phyloP scores from a whole-genome alignment of 2,888 invertebrate species.

The Tetragonula carbonaria region DNA sequence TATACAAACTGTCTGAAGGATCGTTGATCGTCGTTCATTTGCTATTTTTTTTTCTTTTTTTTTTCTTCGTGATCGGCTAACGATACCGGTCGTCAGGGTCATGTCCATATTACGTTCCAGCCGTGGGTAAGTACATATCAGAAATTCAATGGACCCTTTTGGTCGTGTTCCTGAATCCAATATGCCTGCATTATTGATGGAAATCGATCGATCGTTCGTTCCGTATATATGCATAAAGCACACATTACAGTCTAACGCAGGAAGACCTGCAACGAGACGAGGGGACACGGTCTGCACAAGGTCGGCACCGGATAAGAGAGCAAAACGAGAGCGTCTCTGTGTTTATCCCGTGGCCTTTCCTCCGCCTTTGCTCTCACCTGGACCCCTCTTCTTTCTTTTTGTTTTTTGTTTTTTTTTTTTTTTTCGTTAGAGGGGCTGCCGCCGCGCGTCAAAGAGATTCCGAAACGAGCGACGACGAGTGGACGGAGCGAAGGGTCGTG shows the following conservation, averaged over 20 bases:
- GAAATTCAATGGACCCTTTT: conserved; percentile 55
- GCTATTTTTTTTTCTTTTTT: conserved; percentile 1
- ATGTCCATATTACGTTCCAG: conserved; percentile 48
- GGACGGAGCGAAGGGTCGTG: conserved; percentile 45
- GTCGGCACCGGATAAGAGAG: conserved; percentile 49
- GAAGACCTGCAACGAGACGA: not conserved
- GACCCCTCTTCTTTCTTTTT: not conserved
- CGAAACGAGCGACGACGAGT: conserved; percentile 61
- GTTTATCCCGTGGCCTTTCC: not conserved
- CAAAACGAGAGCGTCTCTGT: not conserved
- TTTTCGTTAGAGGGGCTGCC: not conserved
- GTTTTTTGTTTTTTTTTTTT: conserved; percentile 37
- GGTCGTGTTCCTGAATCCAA: conserved; percentile 76
- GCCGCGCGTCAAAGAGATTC: conserved; percentile 67
- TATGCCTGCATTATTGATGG: conserved; percentile 75
- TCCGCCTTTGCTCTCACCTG: not conserved
- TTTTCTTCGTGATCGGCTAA: conserved; percentile 9
- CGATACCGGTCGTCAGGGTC: conserved; percentile 28
- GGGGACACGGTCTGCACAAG: conserved; percentile 51
- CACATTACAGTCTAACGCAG: conserved; percentile 55
- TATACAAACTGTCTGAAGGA: not conserved
- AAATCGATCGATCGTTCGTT: conserved; percentile 65
- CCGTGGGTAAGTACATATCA: conserved; percentile 57
- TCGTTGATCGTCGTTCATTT: not conserved
- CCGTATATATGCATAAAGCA: conserved; percentile 60